Evolutionary conservation across 2,113 vertebrate species (phyloP).

Genomic region (Phrynocephalus versicolor): DNA sequence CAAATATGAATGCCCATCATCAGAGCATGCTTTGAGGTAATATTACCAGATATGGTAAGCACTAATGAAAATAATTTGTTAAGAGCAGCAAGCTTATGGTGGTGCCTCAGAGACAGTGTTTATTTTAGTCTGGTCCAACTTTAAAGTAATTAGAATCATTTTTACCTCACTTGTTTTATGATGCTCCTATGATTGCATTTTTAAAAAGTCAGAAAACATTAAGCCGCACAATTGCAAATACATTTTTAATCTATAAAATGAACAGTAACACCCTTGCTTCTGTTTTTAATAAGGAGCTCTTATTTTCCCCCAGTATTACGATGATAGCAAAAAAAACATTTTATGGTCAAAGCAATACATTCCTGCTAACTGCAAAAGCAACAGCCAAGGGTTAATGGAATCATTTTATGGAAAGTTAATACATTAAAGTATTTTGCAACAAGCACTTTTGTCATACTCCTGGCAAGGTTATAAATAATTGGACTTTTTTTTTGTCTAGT

Average conservation of each 20-base stretch:
- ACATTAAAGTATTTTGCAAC: slow-evolving; percentile 44
- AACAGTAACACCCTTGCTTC: slow-evolving; percentile 5
- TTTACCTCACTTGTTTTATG: neutral
- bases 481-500: slow-evolving; percentile 65
- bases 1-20: no score
- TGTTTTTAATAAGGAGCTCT: slow-evolving; percentile 2
- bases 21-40: no score
- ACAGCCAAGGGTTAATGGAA: slow-evolving; percentile 54
- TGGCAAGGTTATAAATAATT: slow-evolving; percentile 68
- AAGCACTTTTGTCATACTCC: slow-evolving; percentile 60
- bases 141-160: neutral
- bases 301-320: neutral
- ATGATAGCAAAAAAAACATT: slow-evolving; percentile 31
- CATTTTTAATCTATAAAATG: neutral
- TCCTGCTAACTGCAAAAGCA: slow-evolving; percentile 32
- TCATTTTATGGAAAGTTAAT: slow-evolving; percentile 47
- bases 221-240: slow-evolving; percentile 7
- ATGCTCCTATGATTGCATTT: neutral
- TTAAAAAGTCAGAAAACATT: slow-evolving; percentile 20
- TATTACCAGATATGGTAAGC: no score
- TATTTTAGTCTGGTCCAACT: neutral
- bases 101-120: neutral
- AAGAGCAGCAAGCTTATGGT: no score
- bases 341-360: slow-evolving; percentile 37
- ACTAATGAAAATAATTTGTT: no score